phyloP scores from a whole-genome alignment of 2,797 vertebrate species.

The Trachurus trachurus region DNA sequence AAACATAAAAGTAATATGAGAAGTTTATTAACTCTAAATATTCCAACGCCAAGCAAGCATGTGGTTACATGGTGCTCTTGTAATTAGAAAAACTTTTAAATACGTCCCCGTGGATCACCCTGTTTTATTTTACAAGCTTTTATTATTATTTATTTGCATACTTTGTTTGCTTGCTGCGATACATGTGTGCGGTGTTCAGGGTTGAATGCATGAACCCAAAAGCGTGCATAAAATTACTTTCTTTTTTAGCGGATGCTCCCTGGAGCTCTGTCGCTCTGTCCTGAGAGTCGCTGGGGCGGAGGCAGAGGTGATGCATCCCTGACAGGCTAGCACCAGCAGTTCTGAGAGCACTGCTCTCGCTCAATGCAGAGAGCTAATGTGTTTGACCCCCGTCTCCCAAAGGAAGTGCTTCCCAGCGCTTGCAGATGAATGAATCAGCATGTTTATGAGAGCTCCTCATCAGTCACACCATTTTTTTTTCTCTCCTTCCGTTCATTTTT shows the following conservation, averaged over 20 bases:
- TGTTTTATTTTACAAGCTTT: slow-evolving; percentile 38
- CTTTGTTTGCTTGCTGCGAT: slow-evolving; percentile 35
- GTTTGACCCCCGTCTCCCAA: slow-evolving; percentile 78
- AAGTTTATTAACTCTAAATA: slow-evolving; percentile 83
- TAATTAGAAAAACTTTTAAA: slow-evolving; percentile 65
- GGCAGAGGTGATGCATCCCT: slow-evolving; percentile 56
- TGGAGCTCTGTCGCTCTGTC: slow-evolving; percentile 39
- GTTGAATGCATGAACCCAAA: neutral
- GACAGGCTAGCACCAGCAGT: slow-evolving; percentile 45
- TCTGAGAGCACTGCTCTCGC: slow-evolving; percentile 57
- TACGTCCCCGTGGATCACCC: slow-evolving; percentile 33
- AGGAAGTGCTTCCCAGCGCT: slow-evolving; percentile 66
- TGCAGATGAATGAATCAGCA: slow-evolving; percentile 75
- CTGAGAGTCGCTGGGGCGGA: slow-evolving; percentile 19
- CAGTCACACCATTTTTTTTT: slow-evolving; percentile 62
- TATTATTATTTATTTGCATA: slow-evolving; percentile 28
- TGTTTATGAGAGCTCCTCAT: slow-evolving; percentile 77
- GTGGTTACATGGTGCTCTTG: slow-evolving; percentile 53
- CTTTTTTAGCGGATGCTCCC: slow-evolving; percentile 30
- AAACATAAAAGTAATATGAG: slow-evolving; percentile 84
- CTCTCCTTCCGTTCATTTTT: slow-evolving; percentile 28
- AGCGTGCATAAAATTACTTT: slow-evolving; percentile 15
- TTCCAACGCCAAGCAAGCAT: slow-evolving; percentile 52
- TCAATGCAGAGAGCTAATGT: slow-evolving; percentile 75
- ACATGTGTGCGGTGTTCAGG: neutral